phyloP scores from a whole-genome alignment of 2,113 vertebrate genomes.

The Pseudorasbora parva region DNA sequence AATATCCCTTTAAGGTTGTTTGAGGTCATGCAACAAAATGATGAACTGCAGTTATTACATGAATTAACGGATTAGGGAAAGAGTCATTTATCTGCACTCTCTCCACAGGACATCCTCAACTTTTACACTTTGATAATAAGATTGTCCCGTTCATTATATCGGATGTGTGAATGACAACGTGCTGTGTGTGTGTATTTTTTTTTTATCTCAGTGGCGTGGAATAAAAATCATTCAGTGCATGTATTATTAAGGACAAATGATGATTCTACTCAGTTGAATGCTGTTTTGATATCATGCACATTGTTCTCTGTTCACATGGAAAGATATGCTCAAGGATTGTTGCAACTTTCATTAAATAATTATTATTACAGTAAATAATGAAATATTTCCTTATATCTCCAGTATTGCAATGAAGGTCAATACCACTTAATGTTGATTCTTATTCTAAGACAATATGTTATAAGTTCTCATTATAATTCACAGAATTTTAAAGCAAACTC shows the following conservation, averaged over 20 bases:
- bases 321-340: not conserved
- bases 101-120: not conserved
- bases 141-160: not conserved
- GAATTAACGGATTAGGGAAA: conserved; percentile 57
- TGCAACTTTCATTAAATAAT: not conserved
- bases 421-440: not conserved
- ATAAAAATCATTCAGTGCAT: not conserved
- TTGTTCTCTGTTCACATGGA: not conserved
- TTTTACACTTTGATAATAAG: not conserved
- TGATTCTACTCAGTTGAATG: not conserved
- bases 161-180: not conserved
- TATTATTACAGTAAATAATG: too few species aligned
- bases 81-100: conserved; percentile 59
- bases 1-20: too few species aligned
- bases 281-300: not conserved
- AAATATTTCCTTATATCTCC: too few species aligned
- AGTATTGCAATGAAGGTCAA: too few species aligned
- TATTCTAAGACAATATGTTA: not conserved
- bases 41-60: conserved; percentile 58
- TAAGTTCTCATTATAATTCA: not conserved
- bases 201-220: not conserved
- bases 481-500: not conserved
- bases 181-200: too few species aligned
- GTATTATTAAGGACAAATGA: not conserved
- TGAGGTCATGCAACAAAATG: conserved; percentile 46